phyloP scores from a whole-genome alignment of 2,113 vertebrate genomes.

The Chiloscyllium plagiosum region DNA sequence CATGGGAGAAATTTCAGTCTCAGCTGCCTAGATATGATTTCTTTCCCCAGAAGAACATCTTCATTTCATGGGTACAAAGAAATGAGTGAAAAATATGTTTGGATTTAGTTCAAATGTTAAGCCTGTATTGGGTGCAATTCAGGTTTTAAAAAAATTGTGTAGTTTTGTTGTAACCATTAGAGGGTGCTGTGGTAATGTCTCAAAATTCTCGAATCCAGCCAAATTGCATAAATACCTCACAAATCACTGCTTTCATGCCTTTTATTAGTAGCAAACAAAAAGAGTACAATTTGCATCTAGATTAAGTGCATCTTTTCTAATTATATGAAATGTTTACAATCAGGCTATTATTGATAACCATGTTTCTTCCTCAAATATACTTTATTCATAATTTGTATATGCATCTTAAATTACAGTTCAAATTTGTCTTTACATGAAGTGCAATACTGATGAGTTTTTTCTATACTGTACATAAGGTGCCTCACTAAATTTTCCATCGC shows the following conservation, averaged over 20 bases:
- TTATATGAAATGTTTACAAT: not conserved
- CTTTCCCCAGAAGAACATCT: not conserved
- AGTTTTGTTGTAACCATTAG: not conserved
- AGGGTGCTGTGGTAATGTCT: constrained; percentile 13
- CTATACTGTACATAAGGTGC: not conserved
- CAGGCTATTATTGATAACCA: not conserved
- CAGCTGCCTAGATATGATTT: not conserved
- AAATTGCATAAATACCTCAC: not conserved
- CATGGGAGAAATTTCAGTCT: not conserved
- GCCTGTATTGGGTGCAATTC: not conserved
- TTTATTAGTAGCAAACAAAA: not conserved
- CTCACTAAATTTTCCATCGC: not conserved
- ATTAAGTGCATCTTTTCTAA: not conserved
- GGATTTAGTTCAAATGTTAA: not conserved
- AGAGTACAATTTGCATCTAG: not conserved
- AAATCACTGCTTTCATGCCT: not conserved
- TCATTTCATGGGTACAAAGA: not conserved
- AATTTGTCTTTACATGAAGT: not conserved
- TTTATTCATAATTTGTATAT: not conserved
- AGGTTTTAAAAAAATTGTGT: not conserved
- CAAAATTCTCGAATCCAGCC: not conserved
- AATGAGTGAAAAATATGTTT: not conserved
- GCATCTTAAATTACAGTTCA: not conserved
- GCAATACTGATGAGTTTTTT: not conserved
- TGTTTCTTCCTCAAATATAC: not conserved